phyloP scores from a whole-genome alignment of 2,888 invertebrate species.

The Psococerastis gibbosa region DNA sequence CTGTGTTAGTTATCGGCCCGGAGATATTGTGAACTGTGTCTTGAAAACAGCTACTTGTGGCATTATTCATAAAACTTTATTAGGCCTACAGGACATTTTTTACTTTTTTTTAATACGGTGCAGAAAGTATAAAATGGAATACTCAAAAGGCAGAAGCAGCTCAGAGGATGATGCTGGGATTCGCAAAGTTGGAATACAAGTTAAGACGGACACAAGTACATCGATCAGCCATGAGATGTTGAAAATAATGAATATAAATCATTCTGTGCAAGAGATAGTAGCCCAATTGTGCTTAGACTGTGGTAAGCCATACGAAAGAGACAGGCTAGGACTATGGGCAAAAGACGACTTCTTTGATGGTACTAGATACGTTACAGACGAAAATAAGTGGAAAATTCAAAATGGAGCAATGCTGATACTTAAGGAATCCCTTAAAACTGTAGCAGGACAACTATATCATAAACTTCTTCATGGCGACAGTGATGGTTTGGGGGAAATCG shows the following conservation, averaged over 20 bases:
- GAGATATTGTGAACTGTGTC: no score
- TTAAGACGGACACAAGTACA: no score
- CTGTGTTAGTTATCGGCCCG: no score
- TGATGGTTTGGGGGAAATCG: background rate
- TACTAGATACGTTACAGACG: background rate
- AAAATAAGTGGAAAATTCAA: background rate
- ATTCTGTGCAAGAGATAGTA: background rate
- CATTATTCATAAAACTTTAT: no score
- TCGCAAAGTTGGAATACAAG: no score
- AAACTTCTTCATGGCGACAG: background rate
- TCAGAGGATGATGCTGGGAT: no score
- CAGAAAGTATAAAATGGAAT: no score
- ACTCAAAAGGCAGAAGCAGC: no score
- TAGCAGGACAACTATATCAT: background rate
- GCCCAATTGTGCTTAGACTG: background rate
- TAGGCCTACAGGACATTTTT: no score
- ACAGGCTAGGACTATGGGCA: background rate
- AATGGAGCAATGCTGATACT: background rate
- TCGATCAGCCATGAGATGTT: no score
- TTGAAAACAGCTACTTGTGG: no score
- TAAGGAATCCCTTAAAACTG: background rate
- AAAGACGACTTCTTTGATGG: background rate
- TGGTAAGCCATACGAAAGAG: background rate
- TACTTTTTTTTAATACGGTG: no score
- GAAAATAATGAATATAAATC: background rate